Evolutionary conservation across 2,113 vertebrate genomes (phyloP).

Genomic region (Empidonax alnorum): DNA sequence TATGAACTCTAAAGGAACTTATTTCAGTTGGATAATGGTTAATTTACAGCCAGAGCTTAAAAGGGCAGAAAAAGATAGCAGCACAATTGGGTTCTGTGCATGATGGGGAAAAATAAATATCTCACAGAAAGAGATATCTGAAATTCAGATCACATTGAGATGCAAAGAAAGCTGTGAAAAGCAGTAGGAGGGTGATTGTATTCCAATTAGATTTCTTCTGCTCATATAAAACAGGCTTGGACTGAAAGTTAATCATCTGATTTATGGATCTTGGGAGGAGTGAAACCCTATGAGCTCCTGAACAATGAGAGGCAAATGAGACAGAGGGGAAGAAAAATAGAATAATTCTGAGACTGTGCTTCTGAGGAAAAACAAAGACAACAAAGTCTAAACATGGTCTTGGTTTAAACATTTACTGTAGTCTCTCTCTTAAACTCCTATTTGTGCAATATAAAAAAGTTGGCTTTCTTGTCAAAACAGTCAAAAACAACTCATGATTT

Average conservation of each 20-base stretch:
- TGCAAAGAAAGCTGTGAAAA: slow-evolving; percentile 70
- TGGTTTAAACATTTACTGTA: not conserved
- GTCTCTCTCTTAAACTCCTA: not conserved
- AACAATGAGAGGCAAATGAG: slow-evolving; percentile 46
- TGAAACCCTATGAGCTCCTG: slow-evolving; percentile 38
- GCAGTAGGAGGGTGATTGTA: slow-evolving; percentile 63
- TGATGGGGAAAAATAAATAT: slow-evolving; percentile 72
- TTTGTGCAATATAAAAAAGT: not conserved
- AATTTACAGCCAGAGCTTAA: slow-evolving; percentile 70
- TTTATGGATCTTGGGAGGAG: slow-evolving; percentile 65
- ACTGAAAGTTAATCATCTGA: slow-evolving; percentile 75
- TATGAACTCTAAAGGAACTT: slow-evolving; percentile 66
- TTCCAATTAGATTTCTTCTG: slow-evolving; percentile 75
- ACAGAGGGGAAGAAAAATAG: not conserved
- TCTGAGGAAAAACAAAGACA: slow-evolving; percentile 15
- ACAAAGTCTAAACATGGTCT: not conserved
- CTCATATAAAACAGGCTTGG: slow-evolving; percentile 54
- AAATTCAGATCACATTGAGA: slow-evolving; percentile 76
- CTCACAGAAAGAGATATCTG: slow-evolving; percentile 68
- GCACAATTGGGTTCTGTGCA: slow-evolving; percentile 54
- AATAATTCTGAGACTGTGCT: not conserved
- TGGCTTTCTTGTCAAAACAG: not conserved
- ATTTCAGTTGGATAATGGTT: slow-evolving; percentile 58
- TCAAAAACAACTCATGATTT: not conserved
- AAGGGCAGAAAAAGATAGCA: slow-evolving; percentile 66